Percentiles rank a stretch among this genome's conserved stretches.
phyloP scores from a whole-genome alignment of 2,113 vertebrate species.

The Amazona guildingii region DNA sequence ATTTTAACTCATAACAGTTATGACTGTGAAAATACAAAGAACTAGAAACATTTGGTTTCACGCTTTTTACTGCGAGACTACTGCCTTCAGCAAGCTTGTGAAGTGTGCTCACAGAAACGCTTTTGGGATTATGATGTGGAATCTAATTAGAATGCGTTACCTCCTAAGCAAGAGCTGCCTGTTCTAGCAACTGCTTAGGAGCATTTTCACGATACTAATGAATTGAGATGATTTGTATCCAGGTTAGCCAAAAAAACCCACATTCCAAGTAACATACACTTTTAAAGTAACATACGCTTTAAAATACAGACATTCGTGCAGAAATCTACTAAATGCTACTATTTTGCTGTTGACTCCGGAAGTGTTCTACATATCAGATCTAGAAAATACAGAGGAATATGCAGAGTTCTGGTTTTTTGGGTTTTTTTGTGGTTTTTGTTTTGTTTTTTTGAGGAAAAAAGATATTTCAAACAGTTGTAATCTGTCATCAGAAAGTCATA shows the following conservation, averaged over 20 bases:
- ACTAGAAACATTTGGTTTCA: conserved; percentile 33
- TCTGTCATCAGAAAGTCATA: not conserved
- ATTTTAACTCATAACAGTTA: conserved; percentile 30
- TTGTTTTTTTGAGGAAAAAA: not conserved
- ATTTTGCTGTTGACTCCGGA: not conserved
- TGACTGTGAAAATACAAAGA: conserved; percentile 20
- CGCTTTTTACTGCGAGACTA: not conserved
- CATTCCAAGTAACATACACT: not conserved
- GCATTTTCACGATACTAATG: not conserved
- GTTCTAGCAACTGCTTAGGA: not conserved
- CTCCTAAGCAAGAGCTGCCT: not conserved
- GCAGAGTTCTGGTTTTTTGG: not conserved
- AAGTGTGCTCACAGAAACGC: not conserved
- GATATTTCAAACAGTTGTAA: accelerated
- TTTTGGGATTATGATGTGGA: not conserved
- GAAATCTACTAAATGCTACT: not conserved
- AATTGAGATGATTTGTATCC: not conserved
- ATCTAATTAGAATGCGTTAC: not conserved
- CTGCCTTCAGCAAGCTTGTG: not conserved
- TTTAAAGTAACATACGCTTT: not conserved
- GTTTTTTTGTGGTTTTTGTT: not conserved
- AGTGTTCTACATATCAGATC: accelerated
- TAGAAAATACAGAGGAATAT: not conserved
- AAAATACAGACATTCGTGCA: not conserved
- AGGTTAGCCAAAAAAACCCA: not conserved